Evolutionary conservation across 2,113 vertebrate species (phyloP).

Genomic region (Lepidothrix coronata): DNA sequence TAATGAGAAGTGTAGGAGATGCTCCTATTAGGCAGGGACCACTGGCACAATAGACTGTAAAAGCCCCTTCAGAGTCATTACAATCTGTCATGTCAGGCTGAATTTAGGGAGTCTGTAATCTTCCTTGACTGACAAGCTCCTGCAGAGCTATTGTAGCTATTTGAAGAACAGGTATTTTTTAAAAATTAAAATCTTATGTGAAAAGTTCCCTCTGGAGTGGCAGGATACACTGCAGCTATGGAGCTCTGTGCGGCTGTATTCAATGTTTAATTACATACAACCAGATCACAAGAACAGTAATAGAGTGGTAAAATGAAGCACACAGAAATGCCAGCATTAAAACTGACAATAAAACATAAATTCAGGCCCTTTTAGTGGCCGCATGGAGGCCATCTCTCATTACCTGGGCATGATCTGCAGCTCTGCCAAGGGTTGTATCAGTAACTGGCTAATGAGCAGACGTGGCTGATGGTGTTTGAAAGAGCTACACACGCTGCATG

Average conservation of each 20-base stretch:
- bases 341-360: background rate
- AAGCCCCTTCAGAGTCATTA: conserved; percentile 23
- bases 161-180: background rate
- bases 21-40: background rate
- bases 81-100: background rate
- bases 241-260: background rate
- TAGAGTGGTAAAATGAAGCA: background rate
- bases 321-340: background rate
- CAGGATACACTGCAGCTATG: background rate
- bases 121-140: conserved; percentile 19
- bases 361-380: background rate
- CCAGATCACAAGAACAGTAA: background rate
- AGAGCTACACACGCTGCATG: background rate
- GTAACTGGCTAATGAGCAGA: background rate
- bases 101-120: conserved; percentile 30
- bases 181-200: background rate
- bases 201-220: background rate
- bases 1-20: background rate
- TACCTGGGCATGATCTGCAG: background rate
- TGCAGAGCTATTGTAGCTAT: conserved; percentile 1
- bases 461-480: background rate
- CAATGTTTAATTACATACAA: background rate
- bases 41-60: background rate
- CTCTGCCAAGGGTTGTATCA: background rate
- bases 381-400: background rate